Base-by-base conservation (phyloP, 1,140 invertebrate genomes). In the Nephila pilipes region DNA sequence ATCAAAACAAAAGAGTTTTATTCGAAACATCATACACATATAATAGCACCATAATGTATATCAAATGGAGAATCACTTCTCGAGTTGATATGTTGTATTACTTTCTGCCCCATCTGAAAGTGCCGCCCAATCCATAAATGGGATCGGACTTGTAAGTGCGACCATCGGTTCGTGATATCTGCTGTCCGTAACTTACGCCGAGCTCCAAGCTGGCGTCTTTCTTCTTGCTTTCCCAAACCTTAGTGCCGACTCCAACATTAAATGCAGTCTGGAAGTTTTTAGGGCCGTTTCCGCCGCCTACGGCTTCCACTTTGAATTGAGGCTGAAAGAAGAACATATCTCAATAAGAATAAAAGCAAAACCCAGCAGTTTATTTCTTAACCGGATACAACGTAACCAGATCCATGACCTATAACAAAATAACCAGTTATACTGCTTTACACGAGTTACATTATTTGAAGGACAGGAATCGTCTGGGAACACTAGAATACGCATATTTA, bases 211-310 rank as follows among this genome's bases (percentile, higher is more conserved):
- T 90, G 25, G 1, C 5, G 57, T 80, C 36, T 16, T 80, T 80
- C 1, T 80, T 79, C 75, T 90, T 90, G 75, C 69, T 90, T 20
- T 90, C 88, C 69, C 69, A 90, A 8, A 90, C 54, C 46, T 79
- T 90, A 46, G 38, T 80, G 25, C 88, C 88, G 5, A 90, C n/a
- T 14, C 65, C 88, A 12, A 65, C 54, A 29, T 80, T 57, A 14
- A 57, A 54, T 55, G 46, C 88, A 18, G 54, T 46, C 1, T 90
- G 12, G 29, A 60, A 90, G 46, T 90, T 90, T 22, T 38, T 36
- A 14, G n/a, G 10, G 32, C 80, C 63, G 0, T 87, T 87, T 12
- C 92, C 92, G 57, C 92, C 79, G 20, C 92, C 92, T 10, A 32
- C 92, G 22, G 32, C 85, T 20, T 83, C 14, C 10, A 93, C 25